Percentiles rank a stretch among this genome's conserved stretches.
Conservation (phyloP, 2,797 vertebrate genomes). For the Balearica regulorum region DNA sequence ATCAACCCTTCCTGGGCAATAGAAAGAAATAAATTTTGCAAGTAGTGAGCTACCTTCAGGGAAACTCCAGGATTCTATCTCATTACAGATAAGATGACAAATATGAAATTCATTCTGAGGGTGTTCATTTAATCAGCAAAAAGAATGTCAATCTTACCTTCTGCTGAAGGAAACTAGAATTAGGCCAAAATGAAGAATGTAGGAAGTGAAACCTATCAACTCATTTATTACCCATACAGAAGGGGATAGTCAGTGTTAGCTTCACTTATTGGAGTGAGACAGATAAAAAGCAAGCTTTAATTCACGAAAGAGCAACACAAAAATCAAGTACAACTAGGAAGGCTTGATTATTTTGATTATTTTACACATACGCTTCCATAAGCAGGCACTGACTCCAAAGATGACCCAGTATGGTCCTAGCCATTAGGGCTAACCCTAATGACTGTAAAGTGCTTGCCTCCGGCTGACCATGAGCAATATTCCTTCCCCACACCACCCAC, state of each 20-base stretch:
- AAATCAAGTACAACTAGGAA: not conserved
- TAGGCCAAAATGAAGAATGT: not conserved
- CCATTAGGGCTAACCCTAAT: not conserved
- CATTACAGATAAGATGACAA: not conserved
- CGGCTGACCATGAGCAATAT: not conserved
- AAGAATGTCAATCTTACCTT: not conserved
- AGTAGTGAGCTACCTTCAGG: not conserved
- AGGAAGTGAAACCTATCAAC: not conserved
- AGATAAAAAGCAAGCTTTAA: not conserved
- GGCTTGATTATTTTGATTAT: not conserved
- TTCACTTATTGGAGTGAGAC: not conserved
- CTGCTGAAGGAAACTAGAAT: not conserved
- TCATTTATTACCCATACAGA: not conserved
- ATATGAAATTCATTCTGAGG: not conserved
- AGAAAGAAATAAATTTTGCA: not conserved
- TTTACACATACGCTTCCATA: not conserved
- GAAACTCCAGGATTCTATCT: not conserved
- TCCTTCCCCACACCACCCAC: not conserved
- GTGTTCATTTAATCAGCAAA: not conserved
- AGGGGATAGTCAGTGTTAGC: not conserved
- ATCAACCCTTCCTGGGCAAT: not conserved
- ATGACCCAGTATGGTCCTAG: not conserved
- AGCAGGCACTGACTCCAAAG: not conserved
- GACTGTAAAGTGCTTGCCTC: not conserved
- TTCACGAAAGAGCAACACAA: not conserved